Evolutionary conservation across 1,140 invertebrate species (phyloP), one percentile per base, ranked within the genome.

Genomic region (Triops cancriformis): DNA sequence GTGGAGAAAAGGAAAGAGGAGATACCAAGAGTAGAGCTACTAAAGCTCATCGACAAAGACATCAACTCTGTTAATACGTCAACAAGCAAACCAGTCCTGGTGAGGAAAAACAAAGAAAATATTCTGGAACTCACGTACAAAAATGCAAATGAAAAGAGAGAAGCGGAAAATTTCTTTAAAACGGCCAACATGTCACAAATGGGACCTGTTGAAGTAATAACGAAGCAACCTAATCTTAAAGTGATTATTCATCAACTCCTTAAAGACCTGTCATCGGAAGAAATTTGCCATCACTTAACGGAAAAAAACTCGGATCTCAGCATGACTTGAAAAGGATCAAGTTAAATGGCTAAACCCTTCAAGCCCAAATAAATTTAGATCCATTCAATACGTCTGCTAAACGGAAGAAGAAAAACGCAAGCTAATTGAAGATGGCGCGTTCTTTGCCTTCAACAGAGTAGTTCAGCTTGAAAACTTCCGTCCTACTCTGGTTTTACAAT

Each of bases 361-460:
- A 42, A 31, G 42, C 28, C 43, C 43, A 45, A 45, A 45, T 10
- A 45, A 45, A 45, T 45, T 45, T 45, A 18, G 43, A 45, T 45
- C 43, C 18, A 45, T 45, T 18, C 43, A 45, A 18, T 45, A 45
- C 43, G 18, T 45, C 43, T 45, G 43, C 1, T 12, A 45, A 45
- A 45, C 43, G 2, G 43, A 45, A 45, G 18, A 18, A 0, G 43
- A 45, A 45, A 75, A 75, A 75, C 23, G 1, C 23, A 75, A 26
- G 5, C n/a, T 75, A n/a, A 6, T 75, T 23, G 31, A 75, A 23
- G 42, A 75, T 5, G n/a, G 28, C 1, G 42, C 26, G 12, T n/a
- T 75, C 28, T 37, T 26, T 75, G 74, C 74, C 74, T 75, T 75
- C 74, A 75, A 75, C 31, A 31, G 28, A 37, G 74, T 75, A 42